Conservation (phyloP, 2,797 vertebrate species). For the Acrossocheilus fasciatus region DNA sequence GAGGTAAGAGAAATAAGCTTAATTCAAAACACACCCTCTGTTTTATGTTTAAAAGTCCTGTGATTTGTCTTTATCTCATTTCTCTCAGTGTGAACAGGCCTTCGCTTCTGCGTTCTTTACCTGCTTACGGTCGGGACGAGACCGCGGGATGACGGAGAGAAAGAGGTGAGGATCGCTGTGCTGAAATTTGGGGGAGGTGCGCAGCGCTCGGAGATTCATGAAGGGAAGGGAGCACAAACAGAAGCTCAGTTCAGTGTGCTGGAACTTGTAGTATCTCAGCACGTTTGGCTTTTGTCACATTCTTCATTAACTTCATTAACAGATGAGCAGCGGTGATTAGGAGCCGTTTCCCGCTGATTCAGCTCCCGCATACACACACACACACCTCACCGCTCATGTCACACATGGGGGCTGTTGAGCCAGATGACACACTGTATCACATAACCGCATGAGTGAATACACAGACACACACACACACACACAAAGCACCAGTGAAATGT, state of each 20-base stretch:
- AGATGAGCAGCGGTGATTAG: slow-evolving; percentile 87
- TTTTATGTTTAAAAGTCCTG: no score
- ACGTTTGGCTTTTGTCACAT: slow-evolving; percentile 84
- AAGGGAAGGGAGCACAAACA: slow-evolving; percentile 63
- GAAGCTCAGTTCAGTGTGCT: slow-evolving; percentile 81
- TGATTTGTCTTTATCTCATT: no score
- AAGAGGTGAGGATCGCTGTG: neutral
- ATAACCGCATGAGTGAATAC: slow-evolving; percentile 45
- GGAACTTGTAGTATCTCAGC: slow-evolving; percentile 88
- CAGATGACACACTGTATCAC: slow-evolving; percentile 64
- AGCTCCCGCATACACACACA: slow-evolving; percentile 70
- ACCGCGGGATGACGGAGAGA: neutral
- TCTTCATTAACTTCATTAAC: slow-evolving; percentile 91
- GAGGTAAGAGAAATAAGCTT: no score
- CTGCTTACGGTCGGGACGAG: neutral
- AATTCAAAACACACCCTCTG: no score
- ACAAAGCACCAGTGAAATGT: slow-evolving; percentile 27
- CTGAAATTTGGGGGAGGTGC: slow-evolving; percentile 46
- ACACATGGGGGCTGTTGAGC: slow-evolving; percentile 70
- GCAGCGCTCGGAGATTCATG: slow-evolving; percentile 36
- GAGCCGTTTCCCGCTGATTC: slow-evolving; percentile 84
- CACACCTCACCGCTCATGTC: slow-evolving; percentile 63
- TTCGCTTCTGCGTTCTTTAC: no score
- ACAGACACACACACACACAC: slow-evolving; percentile 27
- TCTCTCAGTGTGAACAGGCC: no score